Conservation (phyloP, 2,888 invertebrate genomes). For the Andrena dorsata region DNA sequence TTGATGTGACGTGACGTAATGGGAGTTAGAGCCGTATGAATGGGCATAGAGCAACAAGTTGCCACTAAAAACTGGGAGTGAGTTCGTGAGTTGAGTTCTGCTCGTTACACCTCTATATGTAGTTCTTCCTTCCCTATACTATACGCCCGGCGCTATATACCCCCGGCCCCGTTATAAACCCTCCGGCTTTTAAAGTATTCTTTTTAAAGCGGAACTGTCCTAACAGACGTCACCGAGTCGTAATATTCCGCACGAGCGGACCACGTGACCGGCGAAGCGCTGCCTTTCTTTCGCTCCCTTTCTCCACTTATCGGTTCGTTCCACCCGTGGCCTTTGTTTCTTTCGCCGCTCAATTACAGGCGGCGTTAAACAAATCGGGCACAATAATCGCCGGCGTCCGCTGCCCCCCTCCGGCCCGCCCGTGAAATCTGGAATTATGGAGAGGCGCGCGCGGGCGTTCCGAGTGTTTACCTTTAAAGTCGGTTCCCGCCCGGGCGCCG, state of each 20-base stretch:
- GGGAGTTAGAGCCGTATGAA: constrained; percentile 85
- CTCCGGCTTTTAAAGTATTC: constrained; percentile 85
- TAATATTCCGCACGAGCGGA: constrained; percentile 74
- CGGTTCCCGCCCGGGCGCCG: background rate
- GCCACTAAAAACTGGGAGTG: constrained; percentile 85
- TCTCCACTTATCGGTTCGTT: constrained; percentile 21
- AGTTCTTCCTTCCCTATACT: constrained; percentile 85
- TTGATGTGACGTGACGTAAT: constrained; percentile 86
- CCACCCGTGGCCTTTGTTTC: background rate
- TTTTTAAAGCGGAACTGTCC: constrained; percentile 85
- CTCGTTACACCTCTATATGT: constrained; percentile 85
- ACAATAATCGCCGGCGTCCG: constrained; percentile 7
- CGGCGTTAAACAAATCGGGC: constrained; percentile 40
- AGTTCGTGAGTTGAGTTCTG: constrained; percentile 85
- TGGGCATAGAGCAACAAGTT: constrained; percentile 85
- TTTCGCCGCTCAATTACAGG: constrained; percentile 25
- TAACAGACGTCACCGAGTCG: constrained; percentile 82
- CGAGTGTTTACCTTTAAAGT: constrained; percentile 66
- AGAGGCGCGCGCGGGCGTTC: constrained; percentile 28
- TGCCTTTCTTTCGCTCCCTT: constrained; percentile 12
- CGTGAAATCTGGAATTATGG: constrained; percentile 48
- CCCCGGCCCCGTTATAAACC: constrained; percentile 83
- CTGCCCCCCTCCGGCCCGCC: background rate
- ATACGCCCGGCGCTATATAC: constrained; percentile 80
- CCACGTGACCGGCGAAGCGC: constrained; percentile 35